phyloP scores from a whole-genome alignment of 1,140 invertebrate genomes.

The Diabrotica undecimpunctata region DNA sequence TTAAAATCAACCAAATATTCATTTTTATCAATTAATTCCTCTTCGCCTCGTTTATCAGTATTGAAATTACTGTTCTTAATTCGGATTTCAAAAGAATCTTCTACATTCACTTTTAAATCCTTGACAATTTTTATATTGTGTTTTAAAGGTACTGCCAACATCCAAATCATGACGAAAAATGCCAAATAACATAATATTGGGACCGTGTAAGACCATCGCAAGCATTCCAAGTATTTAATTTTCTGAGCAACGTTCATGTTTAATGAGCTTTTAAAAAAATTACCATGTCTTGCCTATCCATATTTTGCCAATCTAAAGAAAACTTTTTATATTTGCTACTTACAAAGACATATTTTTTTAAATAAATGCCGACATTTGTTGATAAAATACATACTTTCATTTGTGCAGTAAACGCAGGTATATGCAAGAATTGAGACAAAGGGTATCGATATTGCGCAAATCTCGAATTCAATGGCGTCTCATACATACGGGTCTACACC shows the following conservation, averaged over 20 bases:
- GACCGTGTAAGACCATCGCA: constrained; percentile 45
- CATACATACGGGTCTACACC: no score
- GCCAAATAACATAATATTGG: constrained; percentile 43
- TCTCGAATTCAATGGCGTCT: no score
- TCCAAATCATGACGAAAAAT: constrained; percentile 43
- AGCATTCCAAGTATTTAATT: constrained; percentile 14
- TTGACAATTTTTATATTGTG: constrained; percentile 34
- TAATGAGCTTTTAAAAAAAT: background rate
- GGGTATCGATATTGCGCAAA: no score
- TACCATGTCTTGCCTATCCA: background rate
- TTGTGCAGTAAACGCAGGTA: no score
- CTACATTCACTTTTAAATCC: constrained; percentile 19
- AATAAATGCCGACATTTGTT: no score
- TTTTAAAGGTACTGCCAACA: constrained; percentile 44
- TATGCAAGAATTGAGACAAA: no score
- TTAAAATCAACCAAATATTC: constrained; percentile 44
- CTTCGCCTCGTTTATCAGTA: constrained; percentile 34
- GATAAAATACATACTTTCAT: no score
- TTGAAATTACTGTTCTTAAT: constrained; percentile 46
- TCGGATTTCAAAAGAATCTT: constrained; percentile 42
- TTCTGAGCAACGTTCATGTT: constrained; percentile 6
- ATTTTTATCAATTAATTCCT: constrained; percentile 36
- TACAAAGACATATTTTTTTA: no score
- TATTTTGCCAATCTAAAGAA: no score
- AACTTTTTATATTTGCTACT: no score